A percentile compares a stretch with the other conserved stretches of the same genome.
Conservation (phyloP, 2,113 vertebrate genomes). For the Austrofundulus limnaeus region DNA sequence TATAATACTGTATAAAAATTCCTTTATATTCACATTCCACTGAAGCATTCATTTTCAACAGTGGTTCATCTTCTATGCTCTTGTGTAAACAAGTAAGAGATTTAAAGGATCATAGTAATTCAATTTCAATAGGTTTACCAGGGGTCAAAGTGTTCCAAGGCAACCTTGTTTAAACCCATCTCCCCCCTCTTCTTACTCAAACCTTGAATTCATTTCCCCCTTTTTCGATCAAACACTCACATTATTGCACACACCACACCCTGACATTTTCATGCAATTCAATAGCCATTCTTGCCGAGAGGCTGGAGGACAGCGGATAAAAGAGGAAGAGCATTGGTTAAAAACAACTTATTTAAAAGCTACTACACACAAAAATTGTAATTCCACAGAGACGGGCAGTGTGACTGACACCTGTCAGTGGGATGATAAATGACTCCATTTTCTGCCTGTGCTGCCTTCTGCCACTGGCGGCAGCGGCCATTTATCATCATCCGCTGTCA, state of each 20-base stretch:
- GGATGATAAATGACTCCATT: slow-evolving; percentile 99
- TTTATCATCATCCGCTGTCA: slow-evolving; percentile 99
- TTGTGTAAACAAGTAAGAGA: slow-evolving; percentile 80
- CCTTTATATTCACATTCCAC: not conserved
- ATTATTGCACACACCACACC: slow-evolving; percentile 73
- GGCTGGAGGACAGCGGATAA: slow-evolving; percentile 49
- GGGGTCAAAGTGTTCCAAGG: slow-evolving; percentile 83
- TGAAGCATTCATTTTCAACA: slow-evolving; percentile 33
- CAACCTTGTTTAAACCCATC: slow-evolving; percentile 79
- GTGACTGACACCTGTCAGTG: slow-evolving; percentile 99
- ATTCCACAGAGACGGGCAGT: slow-evolving; percentile 92
- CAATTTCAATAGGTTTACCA: slow-evolving; percentile 90
- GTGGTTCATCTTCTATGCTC: slow-evolving; percentile 52
- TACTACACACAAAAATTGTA: slow-evolving; percentile 86
- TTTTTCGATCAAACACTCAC: slow-evolving; percentile 68
- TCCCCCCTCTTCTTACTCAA: slow-evolving; percentile 71
- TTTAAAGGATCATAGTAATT: slow-evolving; percentile 85
- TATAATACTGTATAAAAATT: too few species aligned
- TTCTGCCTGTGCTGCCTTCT: slow-evolving; percentile 99
- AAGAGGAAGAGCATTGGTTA: slow-evolving; percentile 89
- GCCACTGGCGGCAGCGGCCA: slow-evolving; percentile 96
- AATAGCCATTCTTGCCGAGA: slow-evolving; percentile 85
- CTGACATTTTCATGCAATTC: slow-evolving; percentile 91
- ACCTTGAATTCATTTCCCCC: slow-evolving; percentile 87
- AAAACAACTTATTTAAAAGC: slow-evolving; percentile 99